Evolutionary conservation across 2,113 vertebrate genomes (phyloP).

Genomic region (Microcebus jonahi): DNA sequence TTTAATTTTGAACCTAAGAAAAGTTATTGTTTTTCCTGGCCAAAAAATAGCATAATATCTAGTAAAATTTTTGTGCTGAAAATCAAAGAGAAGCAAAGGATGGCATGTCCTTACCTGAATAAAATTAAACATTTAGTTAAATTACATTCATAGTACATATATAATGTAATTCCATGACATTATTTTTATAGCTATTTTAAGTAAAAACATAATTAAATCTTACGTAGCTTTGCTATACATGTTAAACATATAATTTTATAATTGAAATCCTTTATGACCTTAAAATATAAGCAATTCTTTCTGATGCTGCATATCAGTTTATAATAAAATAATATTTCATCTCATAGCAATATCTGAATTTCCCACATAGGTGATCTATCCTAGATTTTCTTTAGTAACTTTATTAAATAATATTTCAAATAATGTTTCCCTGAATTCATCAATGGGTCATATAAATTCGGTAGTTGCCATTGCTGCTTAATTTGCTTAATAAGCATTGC

Average conservation of each 20-base stretch:
- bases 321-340: background rate
- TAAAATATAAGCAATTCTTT: background rate
- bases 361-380: background rate
- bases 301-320: background rate
- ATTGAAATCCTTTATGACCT: background rate
- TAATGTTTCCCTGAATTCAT: background rate
- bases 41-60: background rate
- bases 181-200: background rate
- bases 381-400: background rate
- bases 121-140: conserved; percentile 11
- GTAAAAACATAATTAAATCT: background rate
- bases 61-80: conserved; percentile 8
- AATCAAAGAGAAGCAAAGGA: background rate
- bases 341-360: background rate
- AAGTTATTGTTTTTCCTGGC: background rate
- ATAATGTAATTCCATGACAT: background rate
- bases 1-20: background rate
- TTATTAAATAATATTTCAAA: background rate
- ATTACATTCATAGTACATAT: too few relatives aligned
- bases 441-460: background rate
- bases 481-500: background rate
- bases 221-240: background rate
- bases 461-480: background rate
- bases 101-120: background rate
- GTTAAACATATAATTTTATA: background rate